Evolutionary conservation across 2,797 vertebrate species (phyloP).

Genomic region (Thunnus albacares): DNA sequence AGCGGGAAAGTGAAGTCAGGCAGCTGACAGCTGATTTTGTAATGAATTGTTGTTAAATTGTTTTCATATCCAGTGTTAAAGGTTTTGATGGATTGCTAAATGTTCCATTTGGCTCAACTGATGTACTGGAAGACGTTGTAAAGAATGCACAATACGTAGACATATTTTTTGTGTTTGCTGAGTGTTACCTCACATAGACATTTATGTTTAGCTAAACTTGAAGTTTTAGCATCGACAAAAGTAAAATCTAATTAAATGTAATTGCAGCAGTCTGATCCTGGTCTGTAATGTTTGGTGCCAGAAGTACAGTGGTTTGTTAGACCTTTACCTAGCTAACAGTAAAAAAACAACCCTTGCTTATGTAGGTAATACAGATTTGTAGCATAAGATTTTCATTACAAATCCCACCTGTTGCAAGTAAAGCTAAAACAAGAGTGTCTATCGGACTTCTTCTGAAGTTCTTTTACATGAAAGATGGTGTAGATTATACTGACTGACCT

Average conservation of each 20-base stretch:
- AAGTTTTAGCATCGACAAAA: conserved; percentile 41
- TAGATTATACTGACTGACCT: conserved; percentile 36
- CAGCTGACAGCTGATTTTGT: conserved; percentile 28
- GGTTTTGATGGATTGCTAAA: conserved; percentile 21
- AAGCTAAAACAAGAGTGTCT: conserved; percentile 13
- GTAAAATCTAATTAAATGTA: conserved; percentile 51
- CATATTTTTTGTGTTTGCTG: conserved; percentile 36
- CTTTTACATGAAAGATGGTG: conserved; percentile 44
- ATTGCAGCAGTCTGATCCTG: conserved; percentile 45
- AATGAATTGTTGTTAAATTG: conserved; percentile 27
- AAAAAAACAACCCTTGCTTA: background rate
- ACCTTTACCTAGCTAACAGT: conserved; percentile 25
- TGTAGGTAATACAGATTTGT: conserved; percentile 37
- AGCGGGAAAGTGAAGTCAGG: background rate
- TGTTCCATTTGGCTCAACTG: conserved; percentile 19
- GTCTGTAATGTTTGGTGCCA: conserved; percentile 46
- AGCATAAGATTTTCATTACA: conserved; percentile 44
- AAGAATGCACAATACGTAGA: conserved; percentile 7
- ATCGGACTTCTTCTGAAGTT: conserved; percentile 37
- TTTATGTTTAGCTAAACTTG: conserved; percentile 38
- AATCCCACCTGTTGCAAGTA: conserved; percentile 55
- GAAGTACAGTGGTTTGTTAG: conserved; percentile 27
- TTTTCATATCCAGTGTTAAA: conserved; percentile 22
- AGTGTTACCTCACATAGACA: conserved; percentile 36
- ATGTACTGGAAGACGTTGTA: conserved; percentile 3